Evolutionary conservation across 2,888 invertebrate species (phyloP).

Genomic region (Thalpophila matura): DNA sequence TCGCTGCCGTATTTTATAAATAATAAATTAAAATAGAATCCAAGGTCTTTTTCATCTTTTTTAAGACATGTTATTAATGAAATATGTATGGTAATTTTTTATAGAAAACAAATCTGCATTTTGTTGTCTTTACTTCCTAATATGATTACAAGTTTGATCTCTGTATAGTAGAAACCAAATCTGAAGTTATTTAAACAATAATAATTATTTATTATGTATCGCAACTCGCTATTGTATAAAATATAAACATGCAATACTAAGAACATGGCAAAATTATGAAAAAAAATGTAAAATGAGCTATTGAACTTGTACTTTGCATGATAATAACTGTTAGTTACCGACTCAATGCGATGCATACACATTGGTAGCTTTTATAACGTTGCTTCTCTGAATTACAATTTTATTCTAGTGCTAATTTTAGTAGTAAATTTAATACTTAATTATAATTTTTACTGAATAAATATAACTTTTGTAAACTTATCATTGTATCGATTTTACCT

Average conservation of each 20-base stretch:
- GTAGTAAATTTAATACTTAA: constrained; percentile 80
- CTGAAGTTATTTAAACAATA: constrained; percentile 71
- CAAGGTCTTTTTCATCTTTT: constrained; percentile 90
- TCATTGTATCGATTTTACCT: constrained; percentile 79
- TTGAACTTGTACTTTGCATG: constrained; percentile 64
- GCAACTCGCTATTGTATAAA: constrained; percentile 66
- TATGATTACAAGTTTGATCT: constrained; percentile 82
- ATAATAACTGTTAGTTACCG: constrained; percentile 78
- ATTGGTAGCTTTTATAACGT: constrained; percentile 66
- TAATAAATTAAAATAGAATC: constrained; percentile 87
- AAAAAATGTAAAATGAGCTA: constrained; percentile 63
- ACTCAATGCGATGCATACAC: constrained; percentile 65
- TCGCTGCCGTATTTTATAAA: constrained; percentile 90
- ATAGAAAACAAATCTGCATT: constrained; percentile 88
- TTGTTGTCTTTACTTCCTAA: constrained; percentile 75
- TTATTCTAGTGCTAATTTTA: constrained; percentile 82
- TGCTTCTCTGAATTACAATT: constrained; percentile 71
- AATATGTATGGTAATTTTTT: constrained; percentile 89
- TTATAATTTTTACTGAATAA: constrained; percentile 84
- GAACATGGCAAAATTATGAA: constrained; percentile 68
- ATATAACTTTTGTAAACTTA: constrained; percentile 79
- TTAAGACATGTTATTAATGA: constrained; percentile 88
- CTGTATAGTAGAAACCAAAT: constrained; percentile 86
- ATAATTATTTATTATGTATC: constrained; percentile 75
- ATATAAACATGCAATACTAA: constrained; percentile 65